phyloP scores from a whole-genome alignment of 2,113 vertebrate species.

The Zosterops lateralis region DNA sequence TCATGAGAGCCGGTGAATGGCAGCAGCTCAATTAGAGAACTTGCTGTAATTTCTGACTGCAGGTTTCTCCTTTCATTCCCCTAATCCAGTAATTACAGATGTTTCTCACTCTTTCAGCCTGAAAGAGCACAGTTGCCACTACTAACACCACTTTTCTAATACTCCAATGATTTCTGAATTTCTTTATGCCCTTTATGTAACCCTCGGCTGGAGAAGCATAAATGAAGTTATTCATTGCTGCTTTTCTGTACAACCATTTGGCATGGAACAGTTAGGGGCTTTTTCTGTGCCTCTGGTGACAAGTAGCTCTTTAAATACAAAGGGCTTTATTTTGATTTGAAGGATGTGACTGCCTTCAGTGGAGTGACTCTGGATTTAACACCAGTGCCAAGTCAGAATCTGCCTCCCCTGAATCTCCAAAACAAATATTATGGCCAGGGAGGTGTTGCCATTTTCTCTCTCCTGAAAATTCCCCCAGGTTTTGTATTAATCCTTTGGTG shows the following conservation, averaged over 20 bases:
- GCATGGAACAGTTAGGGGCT: background rate
- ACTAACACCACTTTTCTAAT: background rate
- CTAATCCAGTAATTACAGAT: slow-evolving; percentile 59
- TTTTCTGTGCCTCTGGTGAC: background rate
- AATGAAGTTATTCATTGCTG: background rate
- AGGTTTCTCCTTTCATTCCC: slow-evolving; percentile 28
- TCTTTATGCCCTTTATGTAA: slow-evolving; percentile 6
- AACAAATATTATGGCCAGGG: background rate
- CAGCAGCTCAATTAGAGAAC: slow-evolving; percentile 19
- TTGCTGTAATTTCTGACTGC: slow-evolving; percentile 34
- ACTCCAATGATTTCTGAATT: background rate
- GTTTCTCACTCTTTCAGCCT: slow-evolving; percentile 3
- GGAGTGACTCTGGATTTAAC: background rate
- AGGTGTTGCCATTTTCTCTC: background rate
- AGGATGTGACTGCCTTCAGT: background rate
- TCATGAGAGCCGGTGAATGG: background rate
- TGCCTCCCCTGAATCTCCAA: background rate
- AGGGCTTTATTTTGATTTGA: background rate
- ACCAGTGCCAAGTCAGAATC: background rate
- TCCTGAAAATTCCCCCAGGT: background rate
- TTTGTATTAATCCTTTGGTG: background rate
- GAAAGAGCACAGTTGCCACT: background rate
- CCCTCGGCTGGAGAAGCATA: background rate
- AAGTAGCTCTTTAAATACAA: background rate
- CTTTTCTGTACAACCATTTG: background rate